Percentiles rank a stretch among this genome's conserved stretches.
phyloP scores from a whole-genome alignment of 2,113 vertebrate species.

The Notiomystis cincta region DNA sequence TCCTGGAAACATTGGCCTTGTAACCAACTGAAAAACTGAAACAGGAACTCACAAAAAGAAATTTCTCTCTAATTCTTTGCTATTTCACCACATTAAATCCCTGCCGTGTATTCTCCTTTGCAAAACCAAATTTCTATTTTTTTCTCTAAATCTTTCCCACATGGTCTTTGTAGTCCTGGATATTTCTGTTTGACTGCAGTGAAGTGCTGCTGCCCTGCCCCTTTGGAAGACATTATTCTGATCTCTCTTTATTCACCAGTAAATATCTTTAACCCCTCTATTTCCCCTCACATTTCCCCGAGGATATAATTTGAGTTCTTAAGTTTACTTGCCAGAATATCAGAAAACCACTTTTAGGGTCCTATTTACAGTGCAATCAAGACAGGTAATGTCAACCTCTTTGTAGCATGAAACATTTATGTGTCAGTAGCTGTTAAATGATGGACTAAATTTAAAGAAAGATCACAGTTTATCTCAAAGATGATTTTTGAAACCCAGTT shows the following conservation, averaged over 20 bases:
- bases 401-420: not conserved
- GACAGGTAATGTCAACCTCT: not conserved
- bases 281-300: not conserved
- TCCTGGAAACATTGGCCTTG: not conserved
- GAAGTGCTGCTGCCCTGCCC: not conserved
- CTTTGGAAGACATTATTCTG: not conserved
- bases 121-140: not conserved
- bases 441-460: not conserved
- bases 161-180: not conserved
- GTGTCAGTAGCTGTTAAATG: not conserved
- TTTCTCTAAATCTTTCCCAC: not conserved
- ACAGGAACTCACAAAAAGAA: not conserved
- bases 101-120: not conserved
- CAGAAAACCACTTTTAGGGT: not conserved
- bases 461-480: accelerated
- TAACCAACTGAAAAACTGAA: not conserved
- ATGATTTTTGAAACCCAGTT: not conserved
- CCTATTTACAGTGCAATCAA: not conserved
- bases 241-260: not conserved
- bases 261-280: not conserved
- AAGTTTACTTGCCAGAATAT: not conserved
- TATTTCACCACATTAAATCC: not conserved
- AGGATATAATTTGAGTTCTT: not conserved
- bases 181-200: not conserved
- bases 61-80: not conserved